Base-by-base conservation (phyloP, 2,888 invertebrate species). In the Phaedon cochleariae region DNA sequence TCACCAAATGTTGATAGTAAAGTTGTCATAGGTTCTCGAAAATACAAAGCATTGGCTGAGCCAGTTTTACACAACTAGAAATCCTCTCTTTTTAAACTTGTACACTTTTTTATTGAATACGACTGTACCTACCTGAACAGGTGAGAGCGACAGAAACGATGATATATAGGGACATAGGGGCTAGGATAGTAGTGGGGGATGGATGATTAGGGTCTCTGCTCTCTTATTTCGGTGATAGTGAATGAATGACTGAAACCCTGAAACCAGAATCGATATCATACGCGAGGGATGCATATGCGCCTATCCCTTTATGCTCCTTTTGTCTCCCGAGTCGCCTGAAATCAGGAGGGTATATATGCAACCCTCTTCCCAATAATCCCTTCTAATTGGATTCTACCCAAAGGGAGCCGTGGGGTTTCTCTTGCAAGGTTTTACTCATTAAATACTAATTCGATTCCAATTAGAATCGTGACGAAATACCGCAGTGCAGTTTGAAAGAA, bases 201-300 rank as follows among this genome's bases (percentile, higher is more conserved):
- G 62, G 74, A 68, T 74, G 75, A 74, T 76, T 74, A 73, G 75
- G 71, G 73, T 74, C 74, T 74, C 73, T 74, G 74, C 73, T 74
- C 71, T 74, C 70, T 72, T 68, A 70, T 73, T 72, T 68, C 69
- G 73, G 73, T 67, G 67, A 65, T 71, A 72, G 71, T 76, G 73
- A 76, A 76, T 75, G 74, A 76, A 74, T 75, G 74, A 15, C n/a
- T n/a, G n/a, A n/a, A n/a, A n/a, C n/a, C n/a, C 10, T 34, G 34
- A 10, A 34, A 34, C 41, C 41, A 4, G 41, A 76, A 76, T 76
- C 76, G 75, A 76, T 76, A 76, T 75, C 74, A 69, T 71, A 51
- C 61, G 73, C 71, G 75, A 75, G 70, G 74, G 74, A 75, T 74
- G 74, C 74, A 76, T 76, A 75, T 75, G 75, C 74, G 75, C 75